Conservation (phyloP, 2,888 invertebrate species). For the Idaea straminata region DNA sequence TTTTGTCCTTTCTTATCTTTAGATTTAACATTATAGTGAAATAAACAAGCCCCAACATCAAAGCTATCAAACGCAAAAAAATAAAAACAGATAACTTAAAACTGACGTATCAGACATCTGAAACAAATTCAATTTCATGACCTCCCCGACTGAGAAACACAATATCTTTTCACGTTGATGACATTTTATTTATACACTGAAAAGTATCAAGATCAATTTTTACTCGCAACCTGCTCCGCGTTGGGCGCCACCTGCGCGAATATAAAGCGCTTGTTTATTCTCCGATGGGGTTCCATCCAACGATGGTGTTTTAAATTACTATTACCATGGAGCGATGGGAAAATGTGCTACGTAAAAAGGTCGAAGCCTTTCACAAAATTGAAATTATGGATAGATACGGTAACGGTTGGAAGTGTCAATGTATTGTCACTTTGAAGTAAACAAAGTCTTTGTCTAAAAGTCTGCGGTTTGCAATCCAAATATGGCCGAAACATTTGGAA, state of each 20-base stretch:
- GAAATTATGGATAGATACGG: neutral
- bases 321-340: neutral
- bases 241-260: neutral
- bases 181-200: neutral
- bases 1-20: neutral
- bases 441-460: neutral
- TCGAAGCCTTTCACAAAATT: neutral
- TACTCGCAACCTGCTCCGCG: neutral
- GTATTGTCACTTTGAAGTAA: neutral
- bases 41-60: neutral
- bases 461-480: neutral
- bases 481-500: neutral
- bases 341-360: neutral
- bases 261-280: conserved; percentile 1
- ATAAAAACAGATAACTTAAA: neutral
- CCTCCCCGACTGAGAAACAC: neutral
- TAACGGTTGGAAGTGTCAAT: neutral
- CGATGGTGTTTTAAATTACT: neutral
- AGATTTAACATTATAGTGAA: neutral
- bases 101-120: neutral
- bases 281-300: neutral
- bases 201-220: neutral
- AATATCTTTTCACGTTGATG: neutral
- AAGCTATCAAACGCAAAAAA: neutral
- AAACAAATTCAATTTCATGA: neutral